Conservation (phyloP, 2,113 vertebrate species). For the Platycercus adscitus region DNA sequence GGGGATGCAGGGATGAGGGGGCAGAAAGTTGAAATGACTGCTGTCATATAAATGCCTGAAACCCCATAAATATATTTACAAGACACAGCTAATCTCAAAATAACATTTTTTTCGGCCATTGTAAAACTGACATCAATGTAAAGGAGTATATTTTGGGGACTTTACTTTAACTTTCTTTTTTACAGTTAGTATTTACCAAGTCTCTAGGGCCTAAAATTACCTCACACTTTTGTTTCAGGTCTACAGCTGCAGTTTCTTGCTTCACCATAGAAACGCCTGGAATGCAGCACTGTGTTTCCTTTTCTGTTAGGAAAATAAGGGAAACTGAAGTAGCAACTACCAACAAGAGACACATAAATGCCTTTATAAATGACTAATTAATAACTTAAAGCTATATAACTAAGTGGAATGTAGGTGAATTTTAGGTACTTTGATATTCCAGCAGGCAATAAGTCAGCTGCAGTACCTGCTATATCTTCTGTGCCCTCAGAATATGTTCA, state of each 20-base stretch:
- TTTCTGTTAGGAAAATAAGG: slow-evolving; percentile 87
- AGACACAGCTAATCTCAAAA: slow-evolving; percentile 73
- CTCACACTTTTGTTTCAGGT: slow-evolving; percentile 84
- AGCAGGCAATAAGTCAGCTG: background rate
- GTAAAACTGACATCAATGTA: slow-evolving; percentile 72
- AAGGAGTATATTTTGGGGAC: slow-evolving; percentile 54
- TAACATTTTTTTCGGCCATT: slow-evolving; percentile 63
- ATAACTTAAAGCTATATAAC: slow-evolving; percentile 54
- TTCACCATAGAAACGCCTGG: slow-evolving; percentile 89
- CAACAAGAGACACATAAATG: slow-evolving; percentile 74
- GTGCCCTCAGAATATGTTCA: slow-evolving; percentile 34
- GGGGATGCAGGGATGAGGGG: background rate
- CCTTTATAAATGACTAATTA: slow-evolving; percentile 68
- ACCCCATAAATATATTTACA: slow-evolving; percentile 59
- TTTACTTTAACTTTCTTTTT: slow-evolving; percentile 87
- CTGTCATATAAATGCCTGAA: slow-evolving; percentile 61
- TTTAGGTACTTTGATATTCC: slow-evolving; percentile 38
- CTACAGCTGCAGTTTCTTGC: slow-evolving; percentile 95
- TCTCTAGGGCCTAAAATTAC: slow-evolving; percentile 91
- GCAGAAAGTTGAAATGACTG: background rate
- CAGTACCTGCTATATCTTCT: background rate
- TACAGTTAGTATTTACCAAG: slow-evolving; percentile 96
- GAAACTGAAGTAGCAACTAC: slow-evolving; percentile 74
- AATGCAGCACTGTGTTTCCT: slow-evolving; percentile 93
- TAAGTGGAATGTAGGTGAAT: slow-evolving; percentile 43